phyloP scores from a whole-genome alignment of 2,888 invertebrate genomes.

The Blera fallax region DNA sequence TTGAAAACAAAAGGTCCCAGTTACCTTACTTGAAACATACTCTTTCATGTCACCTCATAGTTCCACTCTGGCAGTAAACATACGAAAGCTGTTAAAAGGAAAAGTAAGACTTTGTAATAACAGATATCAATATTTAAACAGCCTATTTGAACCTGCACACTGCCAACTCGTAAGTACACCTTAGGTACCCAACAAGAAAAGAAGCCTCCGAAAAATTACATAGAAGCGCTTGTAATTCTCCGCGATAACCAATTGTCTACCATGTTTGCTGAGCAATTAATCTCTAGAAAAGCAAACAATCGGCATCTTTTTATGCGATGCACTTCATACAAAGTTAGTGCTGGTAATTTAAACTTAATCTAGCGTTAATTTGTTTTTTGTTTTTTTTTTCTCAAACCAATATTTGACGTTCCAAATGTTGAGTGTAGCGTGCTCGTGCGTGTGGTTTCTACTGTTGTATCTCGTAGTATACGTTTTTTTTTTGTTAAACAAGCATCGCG shows the following conservation, averaged over 20 bases:
- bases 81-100: conserved; percentile 4
- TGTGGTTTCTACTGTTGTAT: conserved; percentile 36
- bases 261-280: conserved; percentile 51
- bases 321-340: conserved; percentile 20
- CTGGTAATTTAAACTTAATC: conserved; percentile 43
- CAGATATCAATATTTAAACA: conserved; percentile 51
- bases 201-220: conserved; percentile 45
- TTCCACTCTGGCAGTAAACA: background rate
- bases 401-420: conserved; percentile 38
- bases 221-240: conserved; percentile 31
- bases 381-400: conserved; percentile 4
- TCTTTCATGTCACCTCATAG: background rate
- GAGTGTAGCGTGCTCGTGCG: background rate
- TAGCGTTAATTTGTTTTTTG: conserved; percentile 29
- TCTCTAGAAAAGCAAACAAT: conserved; percentile 45
- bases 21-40: background rate
- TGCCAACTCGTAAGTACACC: background rate
- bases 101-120: conserved; percentile 3
- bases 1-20: conserved; percentile 18
- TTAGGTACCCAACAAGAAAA: conserved; percentile 16
- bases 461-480: too few relatives aligned
- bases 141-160: conserved; percentile 7
- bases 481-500: conserved; percentile 57
- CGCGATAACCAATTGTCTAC: conserved; percentile 58
- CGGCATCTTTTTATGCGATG: conserved; percentile 46